Percentiles rank a stretch among this genome's conserved stretches.
phyloP scores from a whole-genome alignment of 2,113 vertebrate genomes.

The Apus apus region DNA sequence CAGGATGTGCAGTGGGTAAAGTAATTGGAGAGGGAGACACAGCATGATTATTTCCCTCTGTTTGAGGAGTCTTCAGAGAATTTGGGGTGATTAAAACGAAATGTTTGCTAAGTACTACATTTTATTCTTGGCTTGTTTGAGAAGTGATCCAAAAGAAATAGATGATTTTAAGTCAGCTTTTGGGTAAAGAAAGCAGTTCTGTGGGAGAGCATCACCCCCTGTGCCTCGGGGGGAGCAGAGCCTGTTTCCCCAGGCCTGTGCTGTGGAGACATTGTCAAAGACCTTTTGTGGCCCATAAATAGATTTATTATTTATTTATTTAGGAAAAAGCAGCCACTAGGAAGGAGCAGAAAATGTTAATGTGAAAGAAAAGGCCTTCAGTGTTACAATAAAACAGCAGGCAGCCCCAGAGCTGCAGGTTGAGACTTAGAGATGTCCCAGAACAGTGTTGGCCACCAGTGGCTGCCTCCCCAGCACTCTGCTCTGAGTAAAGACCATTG shows the following conservation, averaged over 20 bases:
- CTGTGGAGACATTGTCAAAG: neutral
- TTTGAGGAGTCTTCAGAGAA: neutral
- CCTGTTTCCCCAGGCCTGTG: neutral
- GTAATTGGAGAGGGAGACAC: neutral
- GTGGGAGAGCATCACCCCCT: neutral
- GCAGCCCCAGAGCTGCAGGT: neutral
- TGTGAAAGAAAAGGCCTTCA: neutral
- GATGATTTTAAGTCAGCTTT: neutral
- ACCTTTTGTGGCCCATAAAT: neutral
- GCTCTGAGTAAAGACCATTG: neutral
- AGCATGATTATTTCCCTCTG: neutral
- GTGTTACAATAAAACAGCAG: neutral
- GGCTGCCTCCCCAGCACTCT: constrained; percentile 29
- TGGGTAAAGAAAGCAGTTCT: neutral
- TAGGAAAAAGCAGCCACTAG: neutral
- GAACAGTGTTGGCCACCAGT: constrained; percentile 64
- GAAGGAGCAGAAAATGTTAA: neutral
- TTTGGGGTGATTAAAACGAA: neutral
- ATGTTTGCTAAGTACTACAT: neutral
- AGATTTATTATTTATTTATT: neutral
- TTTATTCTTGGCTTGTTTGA: neutral
- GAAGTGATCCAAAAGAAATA: neutral
- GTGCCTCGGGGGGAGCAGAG: neutral
- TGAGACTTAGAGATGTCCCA: constrained; percentile 52
- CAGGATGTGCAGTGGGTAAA: neutral